phyloP scores from a whole-genome alignment of 2,888 invertebrate genomes.

The Lithophane ornitopus region DNA sequence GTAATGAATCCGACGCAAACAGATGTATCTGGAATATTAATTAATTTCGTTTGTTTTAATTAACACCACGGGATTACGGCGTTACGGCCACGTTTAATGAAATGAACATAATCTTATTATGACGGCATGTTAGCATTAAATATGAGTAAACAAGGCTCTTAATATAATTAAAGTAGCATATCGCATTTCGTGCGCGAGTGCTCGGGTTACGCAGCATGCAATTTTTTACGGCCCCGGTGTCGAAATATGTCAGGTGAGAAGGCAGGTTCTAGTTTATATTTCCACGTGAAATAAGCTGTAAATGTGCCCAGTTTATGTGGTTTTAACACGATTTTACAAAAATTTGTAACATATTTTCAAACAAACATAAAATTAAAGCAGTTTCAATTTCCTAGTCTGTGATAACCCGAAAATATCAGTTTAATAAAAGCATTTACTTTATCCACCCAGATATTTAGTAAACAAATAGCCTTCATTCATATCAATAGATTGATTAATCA shows the following conservation, averaged over 20 bases:
- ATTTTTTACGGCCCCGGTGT: constrained; percentile 27
- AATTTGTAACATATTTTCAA: background rate
- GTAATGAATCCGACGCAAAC: constrained; percentile 27
- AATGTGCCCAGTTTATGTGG: background rate
- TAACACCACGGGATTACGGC: constrained; percentile 53
- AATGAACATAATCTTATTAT: constrained; percentile 64
- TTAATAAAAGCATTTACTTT: constrained; percentile 24
- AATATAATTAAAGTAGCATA: constrained; percentile 49
- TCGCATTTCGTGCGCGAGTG: constrained; percentile 32
- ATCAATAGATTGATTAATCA: constrained; percentile 23
- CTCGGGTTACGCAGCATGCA: constrained; percentile 41
- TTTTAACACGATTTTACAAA: constrained; percentile 12
- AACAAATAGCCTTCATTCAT: constrained; percentile 24
- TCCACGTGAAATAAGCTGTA: constrained; percentile 14
- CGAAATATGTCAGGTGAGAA: constrained; percentile 28
- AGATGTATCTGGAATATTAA: constrained; percentile 46
- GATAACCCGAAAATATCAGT: constrained; percentile 2
- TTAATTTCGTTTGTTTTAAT: constrained; percentile 60
- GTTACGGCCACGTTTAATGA: constrained; percentile 58
- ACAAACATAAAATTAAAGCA: constrained; percentile 1
- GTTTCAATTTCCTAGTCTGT: background rate
- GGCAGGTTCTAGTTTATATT: constrained; percentile 17
- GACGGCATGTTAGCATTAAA: constrained; percentile 45
- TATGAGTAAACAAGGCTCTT: constrained; percentile 50
- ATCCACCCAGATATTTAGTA: constrained; percentile 5